These are phyloP conservation scores for Marronus borbonicus DNA, from an alignment of 2,888 invertebrate genomes.

Conservation along the genomic window DNA sequence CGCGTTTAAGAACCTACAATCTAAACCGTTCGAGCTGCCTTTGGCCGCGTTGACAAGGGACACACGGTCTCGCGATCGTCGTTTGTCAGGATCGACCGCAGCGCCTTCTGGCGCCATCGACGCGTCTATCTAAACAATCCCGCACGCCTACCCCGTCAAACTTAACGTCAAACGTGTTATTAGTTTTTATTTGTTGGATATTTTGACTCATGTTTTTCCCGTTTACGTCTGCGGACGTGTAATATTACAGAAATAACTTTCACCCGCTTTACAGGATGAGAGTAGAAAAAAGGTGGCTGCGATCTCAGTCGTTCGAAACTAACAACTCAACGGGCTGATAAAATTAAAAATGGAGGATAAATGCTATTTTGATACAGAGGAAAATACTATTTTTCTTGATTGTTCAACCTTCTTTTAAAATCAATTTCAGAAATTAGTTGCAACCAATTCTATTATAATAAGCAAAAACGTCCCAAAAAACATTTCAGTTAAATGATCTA, in stretches of 20 bases:
- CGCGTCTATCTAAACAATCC: conserved; percentile 62
- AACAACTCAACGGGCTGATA: conserved; percentile 9
- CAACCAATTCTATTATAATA: too few species aligned
- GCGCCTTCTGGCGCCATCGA: conserved; percentile 61
- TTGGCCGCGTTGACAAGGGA: conserved; percentile 47
- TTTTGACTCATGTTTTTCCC: conserved; percentile 45
- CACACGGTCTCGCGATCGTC: conserved; percentile 51
- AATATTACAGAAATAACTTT: conserved; percentile 47
- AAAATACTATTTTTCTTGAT: too few species aligned
- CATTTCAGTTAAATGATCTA: too few species aligned
- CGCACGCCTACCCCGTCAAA: conserved; percentile 55
- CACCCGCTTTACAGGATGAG: neutral
- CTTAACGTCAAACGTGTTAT: conserved; percentile 50
- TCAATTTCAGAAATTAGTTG: too few species aligned
- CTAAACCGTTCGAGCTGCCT: conserved; percentile 13
- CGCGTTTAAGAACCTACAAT: conserved; percentile 10
- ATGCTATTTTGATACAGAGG: too few species aligned
- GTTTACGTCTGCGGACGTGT: conserved; percentile 35
- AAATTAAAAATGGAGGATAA: neutral
- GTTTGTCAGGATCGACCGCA: conserved; percentile 51
- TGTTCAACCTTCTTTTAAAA: too few species aligned
- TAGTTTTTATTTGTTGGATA: conserved; percentile 50
- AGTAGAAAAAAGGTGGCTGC: neutral
- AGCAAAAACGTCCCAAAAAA: too few species aligned
- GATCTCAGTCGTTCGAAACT: conserved; percentile 8